Base-by-base conservation (phyloP, 2,888 invertebrate genomes). In the Amblyjoppa fuscipennis region DNA sequence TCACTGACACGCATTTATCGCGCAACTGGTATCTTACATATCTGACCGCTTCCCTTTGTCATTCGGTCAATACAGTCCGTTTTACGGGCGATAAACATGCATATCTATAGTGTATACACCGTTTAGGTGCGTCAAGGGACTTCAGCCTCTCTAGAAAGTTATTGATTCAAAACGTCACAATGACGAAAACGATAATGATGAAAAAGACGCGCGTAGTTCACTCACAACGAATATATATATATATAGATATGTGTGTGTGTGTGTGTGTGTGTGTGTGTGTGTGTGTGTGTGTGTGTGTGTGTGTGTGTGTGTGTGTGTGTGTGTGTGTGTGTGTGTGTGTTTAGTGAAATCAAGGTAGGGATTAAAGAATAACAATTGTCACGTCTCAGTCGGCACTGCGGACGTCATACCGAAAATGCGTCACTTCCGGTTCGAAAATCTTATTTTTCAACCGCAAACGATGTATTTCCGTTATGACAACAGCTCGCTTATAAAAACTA, bases 21-120 rank as follows among this genome's bases (percentile, higher is more conserved):
- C 25, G 61, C 56, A 66, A 41, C 51, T 68, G 76, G 59, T 68
- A 73, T 61, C 16, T 13, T n/a, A 45, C 49, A 49, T 59, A 38
- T 59, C 66, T 64, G 59, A 59, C 20, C 25, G 34, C n/a, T 49
- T 9, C 61, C 51, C 31, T 68, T 59, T 41, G 74, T 78, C 81
- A 53, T 31, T 81, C 70, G 28, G 61, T 64, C 73, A 81, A 84
- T 74, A 84, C 78, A 49, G 64, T 78, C 41, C 9, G 41, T 11
- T 41, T 78, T 81, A 53, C 20, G 70, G 28, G 69, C 64, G 11
- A 25, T 11, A 71, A 45, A 73, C 38, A 16, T 41, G 45, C 11
- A 38, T n/a, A 59, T 38, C 25, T 13, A 51, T 38, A 13, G 13
- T 5, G 68, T 53, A 53, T 53, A 53, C 38, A 53, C 25, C 16